These are phyloP conservation scores for Apeltes quadracus DNA, from an alignment of 2,113 vertebrate species.

Conservation along the genomic window DNA sequence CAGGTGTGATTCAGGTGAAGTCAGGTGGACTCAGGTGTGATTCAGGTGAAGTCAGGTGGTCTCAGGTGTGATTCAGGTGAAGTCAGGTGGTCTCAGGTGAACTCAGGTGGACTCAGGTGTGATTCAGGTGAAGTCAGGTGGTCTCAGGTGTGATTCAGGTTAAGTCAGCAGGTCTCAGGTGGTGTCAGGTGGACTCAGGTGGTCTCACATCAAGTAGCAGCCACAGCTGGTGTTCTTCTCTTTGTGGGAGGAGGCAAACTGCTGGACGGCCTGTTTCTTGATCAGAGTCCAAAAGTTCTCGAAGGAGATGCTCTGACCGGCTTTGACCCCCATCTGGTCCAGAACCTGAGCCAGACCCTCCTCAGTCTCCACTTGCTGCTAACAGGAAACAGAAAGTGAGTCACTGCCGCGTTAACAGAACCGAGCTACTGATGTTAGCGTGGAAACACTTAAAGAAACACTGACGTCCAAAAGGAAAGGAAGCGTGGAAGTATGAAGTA, in stretches of 20 bases:
- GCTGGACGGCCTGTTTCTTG: constrained; percentile 40
- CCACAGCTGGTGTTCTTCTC: constrained; percentile 47
- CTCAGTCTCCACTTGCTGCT: constrained; percentile 42
- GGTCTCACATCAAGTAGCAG: constrained; percentile 56
- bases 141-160: neutral
- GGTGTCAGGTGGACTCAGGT: too few species aligned
- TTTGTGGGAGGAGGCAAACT: constrained; percentile 24
- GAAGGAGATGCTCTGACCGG: constrained; percentile 54
- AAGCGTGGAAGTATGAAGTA: neutral
- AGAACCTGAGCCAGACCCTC: constrained; percentile 48
- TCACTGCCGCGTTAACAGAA: neutral
- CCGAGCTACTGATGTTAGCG: neutral
- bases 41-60: neutral
- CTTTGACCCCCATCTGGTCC: constrained; percentile 55
- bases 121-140: neutral
- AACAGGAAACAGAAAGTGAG: constrained; percentile 14
- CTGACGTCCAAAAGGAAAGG: neutral
- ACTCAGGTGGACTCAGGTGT: neutral
- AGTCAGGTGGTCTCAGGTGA: neutral
- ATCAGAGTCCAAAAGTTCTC: constrained; percentile 65
- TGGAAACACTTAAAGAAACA: neutral
- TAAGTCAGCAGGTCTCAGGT: too few species aligned
- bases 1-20: too few species aligned
- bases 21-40: neutral
- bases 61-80: neutral